Evolutionary conservation across 2,113 vertebrate species (phyloP).

Genomic region (Saccopteryx leptura): DNA sequence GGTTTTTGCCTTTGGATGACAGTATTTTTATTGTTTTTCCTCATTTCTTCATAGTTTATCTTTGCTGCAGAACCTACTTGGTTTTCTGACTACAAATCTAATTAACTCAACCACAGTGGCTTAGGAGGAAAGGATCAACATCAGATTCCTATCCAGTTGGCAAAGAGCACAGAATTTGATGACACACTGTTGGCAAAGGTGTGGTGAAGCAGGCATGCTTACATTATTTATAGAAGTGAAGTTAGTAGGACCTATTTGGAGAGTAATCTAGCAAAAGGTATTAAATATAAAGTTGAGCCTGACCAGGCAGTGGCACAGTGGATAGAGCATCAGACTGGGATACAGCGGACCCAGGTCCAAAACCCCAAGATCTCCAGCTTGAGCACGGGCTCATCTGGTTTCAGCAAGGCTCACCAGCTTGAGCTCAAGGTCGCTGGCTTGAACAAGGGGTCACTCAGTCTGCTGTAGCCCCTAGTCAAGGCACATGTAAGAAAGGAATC

Average conservation of each 20-base stretch:
- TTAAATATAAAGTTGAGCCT: slow-evolving; percentile 36
- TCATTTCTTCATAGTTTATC: slow-evolving; percentile 30
- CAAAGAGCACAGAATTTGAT: slow-evolving; percentile 32
- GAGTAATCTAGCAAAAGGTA: not conserved
- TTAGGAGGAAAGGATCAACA: slow-evolving; percentile 33
- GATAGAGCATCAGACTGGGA: too few relatives aligned
- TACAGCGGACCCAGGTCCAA: too few relatives aligned
- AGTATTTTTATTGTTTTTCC: slow-evolving; percentile 41
- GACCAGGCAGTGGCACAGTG: too few relatives aligned
- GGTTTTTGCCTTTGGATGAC: slow-evolving; percentile 9
- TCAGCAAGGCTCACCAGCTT: too few relatives aligned
- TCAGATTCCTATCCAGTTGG: not conserved
- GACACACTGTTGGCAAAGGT: not conserved
- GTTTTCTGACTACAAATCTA: slow-evolving; percentile 34
- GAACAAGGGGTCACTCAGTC: too few relatives aligned
- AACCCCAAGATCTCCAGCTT: too few relatives aligned
- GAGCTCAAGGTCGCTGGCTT: too few relatives aligned
- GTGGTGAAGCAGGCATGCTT: not conserved
- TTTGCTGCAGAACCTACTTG: slow-evolving; percentile 52
- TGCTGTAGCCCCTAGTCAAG: too few relatives aligned
- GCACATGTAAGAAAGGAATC: too few relatives aligned
- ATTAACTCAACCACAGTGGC: not conserved
- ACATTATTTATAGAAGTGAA: not conserved
- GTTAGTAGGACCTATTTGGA: not conserved
- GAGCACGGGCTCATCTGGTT: too few relatives aligned